Evolutionary conservation across 1,140 invertebrate genomes (phyloP).

Genomic region (Luehdorfia chinensis): DNA sequence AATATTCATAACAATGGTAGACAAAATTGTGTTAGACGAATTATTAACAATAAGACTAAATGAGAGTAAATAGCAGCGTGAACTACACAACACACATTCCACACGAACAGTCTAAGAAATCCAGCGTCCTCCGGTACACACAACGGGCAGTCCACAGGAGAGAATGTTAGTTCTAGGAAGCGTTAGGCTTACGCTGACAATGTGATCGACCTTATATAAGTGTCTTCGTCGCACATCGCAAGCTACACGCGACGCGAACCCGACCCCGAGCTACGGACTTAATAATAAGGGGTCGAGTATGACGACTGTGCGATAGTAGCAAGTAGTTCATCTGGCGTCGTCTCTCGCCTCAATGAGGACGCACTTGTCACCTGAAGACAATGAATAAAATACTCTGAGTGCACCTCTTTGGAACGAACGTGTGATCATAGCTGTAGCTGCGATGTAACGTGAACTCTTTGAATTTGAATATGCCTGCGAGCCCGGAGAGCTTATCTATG

Average conservation of each 20-base stretch:
- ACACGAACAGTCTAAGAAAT: conserved; percentile 66
- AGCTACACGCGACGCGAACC: conserved; percentile 69
- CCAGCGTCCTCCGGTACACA: conserved; percentile 73
- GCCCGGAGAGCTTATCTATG: conserved; percentile 67
- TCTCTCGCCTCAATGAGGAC: conserved; percentile 81
- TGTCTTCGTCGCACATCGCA: conserved; percentile 74
- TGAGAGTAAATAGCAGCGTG: conserved; percentile 58
- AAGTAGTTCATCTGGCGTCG: conserved; percentile 77
- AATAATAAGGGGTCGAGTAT: conserved; percentile 61
- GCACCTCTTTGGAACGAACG: conserved; percentile 65
- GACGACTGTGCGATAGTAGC: conserved; percentile 68
- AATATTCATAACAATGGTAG: conserved; percentile 1
- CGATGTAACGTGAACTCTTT: conserved; percentile 72
- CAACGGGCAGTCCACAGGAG: conserved; percentile 63
- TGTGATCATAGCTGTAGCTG: conserved; percentile 71
- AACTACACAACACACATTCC: conserved; percentile 72
- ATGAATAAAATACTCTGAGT: conserved; percentile 78
- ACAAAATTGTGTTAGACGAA: conserved; percentile 33
- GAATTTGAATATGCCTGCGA: conserved; percentile 62
- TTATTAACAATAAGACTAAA: conserved; percentile 51
- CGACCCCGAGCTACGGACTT: conserved; percentile 60
- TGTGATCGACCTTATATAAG: conserved; percentile 73
- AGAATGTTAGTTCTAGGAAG: conserved; percentile 69
- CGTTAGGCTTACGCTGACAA: conserved; percentile 74
- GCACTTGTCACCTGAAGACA: conserved; percentile 83